Percentiles rank a stretch among this genome's conserved stretches.
Conservation (phyloP, 2,113 vertebrate species). For the zebrafish (Danio rerio) region GRCz12tu NC_133182.1:16374001-16374500, state of each 20-base stretch:
- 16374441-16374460: too few relatives aligned
- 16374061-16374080: background rate
- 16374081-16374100: background rate
- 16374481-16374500: too few relatives aligned
- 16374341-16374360: too few relatives aligned
- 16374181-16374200: background rate
- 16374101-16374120: background rate
- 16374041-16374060: conserved; percentile 33
- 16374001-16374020: conserved; percentile 46
- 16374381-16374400: too few relatives aligned
- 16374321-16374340: too few relatives aligned
- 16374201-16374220: background rate
- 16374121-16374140: conserved; percentile 27
- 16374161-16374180: conserved; percentile 21
- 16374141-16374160: background rate
- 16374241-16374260: background rate
- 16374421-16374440: too few relatives aligned
- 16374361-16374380: too few relatives aligned
- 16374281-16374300: too few relatives aligned
- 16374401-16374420: too few relatives aligned
- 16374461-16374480: too few relatives aligned
- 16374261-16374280: too few relatives aligned
- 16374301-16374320: too few relatives aligned
- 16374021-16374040: conserved; percentile 57
- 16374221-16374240: background rate